These are phyloP conservation scores for Luperina testacea DNA, from an alignment of 2,888 invertebrate genomes.

Conservation along the genomic window DNA sequence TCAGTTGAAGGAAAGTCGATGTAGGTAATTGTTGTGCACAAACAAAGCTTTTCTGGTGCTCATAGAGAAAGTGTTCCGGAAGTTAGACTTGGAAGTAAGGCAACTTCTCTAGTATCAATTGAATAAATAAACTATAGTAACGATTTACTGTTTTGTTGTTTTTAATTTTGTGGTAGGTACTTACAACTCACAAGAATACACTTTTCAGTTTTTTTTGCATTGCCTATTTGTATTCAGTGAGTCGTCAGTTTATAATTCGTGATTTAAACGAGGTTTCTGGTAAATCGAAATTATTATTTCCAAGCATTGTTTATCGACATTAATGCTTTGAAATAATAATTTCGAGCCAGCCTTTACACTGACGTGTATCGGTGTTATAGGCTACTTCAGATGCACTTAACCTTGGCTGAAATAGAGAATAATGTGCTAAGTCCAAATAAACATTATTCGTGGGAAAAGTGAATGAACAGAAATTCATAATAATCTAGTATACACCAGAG, in stretches of 20 bases:
- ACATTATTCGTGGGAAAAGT: neutral
- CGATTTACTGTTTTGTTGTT: neutral
- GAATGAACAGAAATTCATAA: neutral
- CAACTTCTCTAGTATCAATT: neutral
- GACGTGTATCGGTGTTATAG: neutral
- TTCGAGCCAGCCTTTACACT: neutral
- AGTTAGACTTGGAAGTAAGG: neutral
- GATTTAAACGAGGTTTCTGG: neutral
- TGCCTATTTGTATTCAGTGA: neutral
- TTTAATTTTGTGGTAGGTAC: neutral
- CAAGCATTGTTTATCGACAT: neutral
- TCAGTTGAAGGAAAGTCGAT: neutral
- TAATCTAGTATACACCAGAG: neutral
- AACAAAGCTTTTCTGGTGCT: constrained; percentile 3
- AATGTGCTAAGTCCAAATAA: neutral
- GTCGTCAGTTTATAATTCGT: no score
- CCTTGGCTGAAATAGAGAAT: neutral
- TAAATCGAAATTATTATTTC: neutral
- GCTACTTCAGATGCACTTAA: neutral
- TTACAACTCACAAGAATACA: neutral
- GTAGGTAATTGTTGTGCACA: neutral
- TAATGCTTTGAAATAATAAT: neutral
- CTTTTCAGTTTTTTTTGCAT: neutral
- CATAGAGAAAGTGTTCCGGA: neutral
- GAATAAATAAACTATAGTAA: neutral